These are phyloP conservation scores for Patella pellucida DNA, from an alignment of 2,888 invertebrate genomes.

Conservation along the genomic window DNA sequence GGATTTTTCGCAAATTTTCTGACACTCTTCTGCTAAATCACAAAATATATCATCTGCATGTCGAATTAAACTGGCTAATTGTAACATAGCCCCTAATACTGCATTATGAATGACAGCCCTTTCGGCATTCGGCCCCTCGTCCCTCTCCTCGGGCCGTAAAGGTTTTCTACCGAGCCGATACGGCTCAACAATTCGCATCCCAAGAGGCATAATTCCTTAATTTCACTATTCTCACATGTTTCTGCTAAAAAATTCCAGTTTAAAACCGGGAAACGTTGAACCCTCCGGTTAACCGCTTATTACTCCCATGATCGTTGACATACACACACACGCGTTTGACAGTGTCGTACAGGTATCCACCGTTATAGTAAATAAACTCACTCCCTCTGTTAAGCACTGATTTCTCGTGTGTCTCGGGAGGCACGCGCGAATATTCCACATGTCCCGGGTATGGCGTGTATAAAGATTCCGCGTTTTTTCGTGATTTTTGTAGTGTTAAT, in stretches of 20 bases:
- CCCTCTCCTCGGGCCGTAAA: conserved; percentile 40
- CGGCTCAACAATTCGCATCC: conserved; percentile 53
- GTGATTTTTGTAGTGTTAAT: not conserved
- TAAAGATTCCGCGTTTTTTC: not conserved
- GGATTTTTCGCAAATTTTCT: conserved; percentile 55
- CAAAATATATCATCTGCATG: conserved; percentile 66
- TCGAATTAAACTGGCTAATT: conserved; percentile 60
- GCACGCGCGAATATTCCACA: not conserved
- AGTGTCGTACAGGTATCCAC: not conserved
- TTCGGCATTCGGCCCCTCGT: conserved; percentile 40
- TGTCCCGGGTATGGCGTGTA: not conserved
- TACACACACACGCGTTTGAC: conserved; percentile 1
- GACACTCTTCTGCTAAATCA: conserved; percentile 63
- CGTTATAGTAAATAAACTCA: not conserved
- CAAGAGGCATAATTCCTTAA: conserved; percentile 50
- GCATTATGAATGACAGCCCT: conserved; percentile 52
- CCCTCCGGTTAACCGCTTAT: not conserved
- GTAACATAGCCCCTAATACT: conserved; percentile 55
- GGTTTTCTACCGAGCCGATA: conserved; percentile 48
- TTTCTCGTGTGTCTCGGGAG: no score
- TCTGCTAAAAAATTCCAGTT: conserved; percentile 3
- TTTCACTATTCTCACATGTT: conserved; percentile 2
- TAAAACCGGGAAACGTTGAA: not conserved
- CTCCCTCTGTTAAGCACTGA: not conserved
- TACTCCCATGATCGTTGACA: not conserved